Conservation (phyloP, 2,888 invertebrate species). For the Neocrepidodera transversa region DNA sequence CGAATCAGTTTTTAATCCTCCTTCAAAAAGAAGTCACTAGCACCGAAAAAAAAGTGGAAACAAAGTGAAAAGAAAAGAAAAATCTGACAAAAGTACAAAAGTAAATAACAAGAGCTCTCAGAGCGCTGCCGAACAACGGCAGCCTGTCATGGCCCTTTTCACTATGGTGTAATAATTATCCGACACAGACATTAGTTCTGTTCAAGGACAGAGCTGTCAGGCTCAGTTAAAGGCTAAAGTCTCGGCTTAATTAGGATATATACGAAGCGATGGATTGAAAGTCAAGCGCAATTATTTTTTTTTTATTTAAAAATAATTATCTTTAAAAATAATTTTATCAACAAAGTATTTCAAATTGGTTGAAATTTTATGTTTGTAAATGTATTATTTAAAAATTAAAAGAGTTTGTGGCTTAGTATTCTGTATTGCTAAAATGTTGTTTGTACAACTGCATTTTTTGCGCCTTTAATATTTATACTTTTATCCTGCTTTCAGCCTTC, state of each 20-base stretch:
- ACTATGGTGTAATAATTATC: constrained; percentile 20
- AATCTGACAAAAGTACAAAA: constrained; percentile 25
- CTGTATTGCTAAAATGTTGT: no score
- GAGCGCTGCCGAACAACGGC: constrained; percentile 1
- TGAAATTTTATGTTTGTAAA: no score
- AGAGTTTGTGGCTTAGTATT: no score
- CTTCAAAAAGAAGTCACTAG: background rate
- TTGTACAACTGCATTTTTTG: no score
- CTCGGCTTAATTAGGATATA: constrained; percentile 2
- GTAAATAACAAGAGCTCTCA: constrained; percentile 24
- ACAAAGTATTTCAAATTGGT: no score
- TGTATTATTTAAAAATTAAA: no score
- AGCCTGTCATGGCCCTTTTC: constrained; percentile 17
- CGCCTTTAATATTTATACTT: no score
- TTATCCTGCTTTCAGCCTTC: no score
- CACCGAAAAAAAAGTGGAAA: constrained; percentile 17
- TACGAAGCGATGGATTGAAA: background rate
- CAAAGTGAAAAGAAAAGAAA: constrained; percentile 23
- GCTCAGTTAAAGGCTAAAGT: background rate
- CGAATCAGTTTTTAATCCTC: background rate
- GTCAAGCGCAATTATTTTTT: no score
- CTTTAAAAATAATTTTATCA: no score
- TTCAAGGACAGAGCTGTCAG: background rate
- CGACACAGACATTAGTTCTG: constrained; percentile 9
- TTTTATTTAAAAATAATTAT: no score